These are phyloP conservation scores for Callocephalon fimbriatum DNA, from an alignment of 2,113 vertebrate genomes.

Conservation along the genomic window DNA sequence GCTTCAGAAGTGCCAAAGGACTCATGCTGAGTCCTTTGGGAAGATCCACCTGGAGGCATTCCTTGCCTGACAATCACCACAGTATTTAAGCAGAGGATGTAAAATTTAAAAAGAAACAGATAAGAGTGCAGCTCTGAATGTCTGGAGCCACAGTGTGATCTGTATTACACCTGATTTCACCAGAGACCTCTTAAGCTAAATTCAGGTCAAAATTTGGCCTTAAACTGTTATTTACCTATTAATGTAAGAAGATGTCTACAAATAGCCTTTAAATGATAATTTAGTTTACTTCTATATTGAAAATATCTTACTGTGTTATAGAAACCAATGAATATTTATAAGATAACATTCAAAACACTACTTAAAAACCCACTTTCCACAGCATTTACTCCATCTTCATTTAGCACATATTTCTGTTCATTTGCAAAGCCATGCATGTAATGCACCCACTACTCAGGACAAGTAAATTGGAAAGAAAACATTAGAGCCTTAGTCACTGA, in stretches of 20 bases:
- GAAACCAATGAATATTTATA: not conserved
- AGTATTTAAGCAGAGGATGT: slow-evolving; percentile 4
- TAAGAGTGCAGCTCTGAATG: not conserved
- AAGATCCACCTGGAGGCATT: slow-evolving; percentile 27
- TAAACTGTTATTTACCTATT: not conserved
- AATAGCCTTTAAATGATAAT: not conserved
- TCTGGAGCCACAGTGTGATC: not conserved
- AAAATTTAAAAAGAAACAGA: slow-evolving; percentile 19
- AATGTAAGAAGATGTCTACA: not conserved
- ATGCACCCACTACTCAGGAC: not conserved
- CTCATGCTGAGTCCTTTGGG: not conserved
- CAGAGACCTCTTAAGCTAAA: not conserved
- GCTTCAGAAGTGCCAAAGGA: not conserved
- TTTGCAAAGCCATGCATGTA: not conserved
- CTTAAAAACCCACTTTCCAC: not conserved
- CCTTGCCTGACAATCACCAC: not conserved
- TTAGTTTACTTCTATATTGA: not conserved
- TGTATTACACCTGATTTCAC: not conserved
- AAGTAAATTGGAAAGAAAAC: not conserved
- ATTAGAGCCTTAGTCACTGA: not conserved
- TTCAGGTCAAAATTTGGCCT: not conserved
- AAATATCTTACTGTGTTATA: not conserved
- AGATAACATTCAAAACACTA: not conserved
- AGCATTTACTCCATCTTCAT: not conserved
- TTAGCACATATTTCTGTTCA: not conserved